Evolutionary conservation across 1,140 invertebrate species (phyloP).

Genomic region (Hestina assimilis): DNA sequence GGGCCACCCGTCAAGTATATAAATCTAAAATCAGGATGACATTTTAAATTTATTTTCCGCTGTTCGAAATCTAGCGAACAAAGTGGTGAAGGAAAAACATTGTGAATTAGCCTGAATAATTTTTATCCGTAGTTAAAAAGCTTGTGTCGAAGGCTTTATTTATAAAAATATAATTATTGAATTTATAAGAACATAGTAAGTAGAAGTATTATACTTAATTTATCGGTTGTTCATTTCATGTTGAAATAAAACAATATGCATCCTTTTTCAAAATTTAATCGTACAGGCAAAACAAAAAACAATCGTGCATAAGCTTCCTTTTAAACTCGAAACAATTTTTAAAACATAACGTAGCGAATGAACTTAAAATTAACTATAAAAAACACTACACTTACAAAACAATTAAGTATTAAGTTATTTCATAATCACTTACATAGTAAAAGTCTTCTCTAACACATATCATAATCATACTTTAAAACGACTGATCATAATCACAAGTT

Average conservation of each 20-base stretch:
- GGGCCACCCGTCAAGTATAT: too few relatives aligned
- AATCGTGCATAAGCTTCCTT: slow-evolving; percentile 46
- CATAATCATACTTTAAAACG: slow-evolving; percentile 70
- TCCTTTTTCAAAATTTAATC: slow-evolving; percentile 53
- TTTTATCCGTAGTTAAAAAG: too few relatives aligned
- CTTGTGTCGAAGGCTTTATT: too few relatives aligned
- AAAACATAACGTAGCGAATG: slow-evolving; percentile 32
- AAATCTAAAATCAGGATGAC: too few relatives aligned
- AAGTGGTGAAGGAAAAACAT: too few relatives aligned
- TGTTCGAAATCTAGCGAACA: too few relatives aligned
- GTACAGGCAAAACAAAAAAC: slow-evolving; percentile 59
- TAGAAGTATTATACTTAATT: too few relatives aligned
- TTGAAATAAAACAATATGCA: slow-evolving; percentile 19
- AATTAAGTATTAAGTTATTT: slow-evolving; percentile 31
- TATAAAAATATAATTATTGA: too few relatives aligned
- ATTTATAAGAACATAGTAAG: too few relatives aligned
- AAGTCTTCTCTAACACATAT: slow-evolving; percentile 37
- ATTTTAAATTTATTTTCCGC: too few relatives aligned
- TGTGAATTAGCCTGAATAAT: too few relatives aligned
- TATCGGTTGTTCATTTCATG: too few relatives aligned
- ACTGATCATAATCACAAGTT: slow-evolving; percentile 65
- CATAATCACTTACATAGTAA: slow-evolving; percentile 51
- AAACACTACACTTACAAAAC: slow-evolving; percentile 12
- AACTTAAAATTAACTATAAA: slow-evolving; percentile 39
- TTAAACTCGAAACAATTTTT: slow-evolving; percentile 40